These are phyloP conservation scores for Mungos mungo DNA, from an alignment of 2,113 vertebrate genomes.

Conservation along the genomic window DNA sequence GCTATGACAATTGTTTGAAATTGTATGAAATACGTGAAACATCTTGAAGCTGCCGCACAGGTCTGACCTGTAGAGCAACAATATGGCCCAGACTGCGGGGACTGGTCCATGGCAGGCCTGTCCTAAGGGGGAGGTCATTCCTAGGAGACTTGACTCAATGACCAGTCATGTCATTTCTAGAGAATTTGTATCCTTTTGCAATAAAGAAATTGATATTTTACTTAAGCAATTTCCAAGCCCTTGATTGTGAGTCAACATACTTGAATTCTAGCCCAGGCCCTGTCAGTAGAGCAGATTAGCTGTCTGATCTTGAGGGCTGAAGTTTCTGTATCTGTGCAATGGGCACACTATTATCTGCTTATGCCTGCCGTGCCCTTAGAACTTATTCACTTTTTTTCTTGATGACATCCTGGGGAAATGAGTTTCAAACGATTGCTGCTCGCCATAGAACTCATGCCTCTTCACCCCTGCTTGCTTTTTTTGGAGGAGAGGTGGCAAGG, in stretches of 20 bases:
- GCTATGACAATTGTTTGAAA: neutral
- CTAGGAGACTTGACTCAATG: neutral
- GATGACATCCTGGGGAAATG: neutral
- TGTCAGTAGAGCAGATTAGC: neutral
- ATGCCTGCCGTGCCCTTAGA: neutral
- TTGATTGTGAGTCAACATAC: neutral
- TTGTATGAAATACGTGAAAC: neutral
- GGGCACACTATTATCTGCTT: neutral
- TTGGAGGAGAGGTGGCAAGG: neutral
- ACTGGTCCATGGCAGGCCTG: neutral
- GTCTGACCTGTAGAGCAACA: neutral
- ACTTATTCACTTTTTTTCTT: slow-evolving; percentile 17
- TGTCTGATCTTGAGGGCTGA: neutral
- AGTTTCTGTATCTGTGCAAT: neutral
- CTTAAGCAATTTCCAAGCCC: neutral
- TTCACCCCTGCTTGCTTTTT: neutral
- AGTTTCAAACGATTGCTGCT: neutral
- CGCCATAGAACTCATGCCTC: neutral
- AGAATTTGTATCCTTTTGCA: neutral
- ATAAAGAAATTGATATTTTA: neutral
- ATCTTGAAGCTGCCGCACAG: neutral
- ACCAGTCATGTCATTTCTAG: neutral
- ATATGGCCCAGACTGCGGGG: neutral
- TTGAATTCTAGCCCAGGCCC: neutral
- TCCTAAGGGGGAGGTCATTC: neutral